Conservation (phyloP, 2,113 vertebrate species). For the Anguilla rostrata region DNA sequence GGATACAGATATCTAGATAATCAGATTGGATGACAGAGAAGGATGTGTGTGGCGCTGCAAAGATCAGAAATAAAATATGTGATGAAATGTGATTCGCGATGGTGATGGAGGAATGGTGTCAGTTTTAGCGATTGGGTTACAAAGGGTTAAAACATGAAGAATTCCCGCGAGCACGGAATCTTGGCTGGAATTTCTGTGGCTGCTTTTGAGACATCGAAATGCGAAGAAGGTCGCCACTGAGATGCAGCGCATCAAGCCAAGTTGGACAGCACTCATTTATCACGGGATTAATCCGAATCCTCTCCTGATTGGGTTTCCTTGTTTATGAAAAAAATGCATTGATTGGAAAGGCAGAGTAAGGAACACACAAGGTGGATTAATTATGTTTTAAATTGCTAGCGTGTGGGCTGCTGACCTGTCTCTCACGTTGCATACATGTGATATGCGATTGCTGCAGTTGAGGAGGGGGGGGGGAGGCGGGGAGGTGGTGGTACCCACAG, state of each 20-base stretch:
- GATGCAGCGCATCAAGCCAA: not conserved
- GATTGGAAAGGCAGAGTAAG: slow-evolving; percentile 38
- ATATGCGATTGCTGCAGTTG: not conserved
- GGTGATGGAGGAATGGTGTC: not conserved
- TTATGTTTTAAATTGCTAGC: slow-evolving; percentile 20
- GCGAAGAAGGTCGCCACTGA: not conserved
- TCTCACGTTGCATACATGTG: not conserved
- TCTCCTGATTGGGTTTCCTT: not conserved
- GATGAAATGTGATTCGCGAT: not conserved
- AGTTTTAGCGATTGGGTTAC: not conserved
- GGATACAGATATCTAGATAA: not conserved
- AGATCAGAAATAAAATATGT: not conserved
- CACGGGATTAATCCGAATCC: not conserved
- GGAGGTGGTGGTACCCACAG: not conserved
- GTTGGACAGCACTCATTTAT: not conserved
- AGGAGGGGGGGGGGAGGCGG: not conserved
- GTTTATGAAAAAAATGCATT: not conserved
- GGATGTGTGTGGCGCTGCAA: not conserved
- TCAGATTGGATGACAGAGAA: not conserved
- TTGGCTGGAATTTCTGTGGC: not conserved
- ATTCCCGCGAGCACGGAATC: not conserved
- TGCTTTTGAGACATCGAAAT: not conserved
- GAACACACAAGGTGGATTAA: slow-evolving; percentile 23
- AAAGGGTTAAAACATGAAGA: not conserved
- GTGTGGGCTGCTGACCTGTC: not conserved